Base-by-base conservation (phyloP, 2,113 vertebrate genomes). In the Sigmodon hispidus region DNA sequence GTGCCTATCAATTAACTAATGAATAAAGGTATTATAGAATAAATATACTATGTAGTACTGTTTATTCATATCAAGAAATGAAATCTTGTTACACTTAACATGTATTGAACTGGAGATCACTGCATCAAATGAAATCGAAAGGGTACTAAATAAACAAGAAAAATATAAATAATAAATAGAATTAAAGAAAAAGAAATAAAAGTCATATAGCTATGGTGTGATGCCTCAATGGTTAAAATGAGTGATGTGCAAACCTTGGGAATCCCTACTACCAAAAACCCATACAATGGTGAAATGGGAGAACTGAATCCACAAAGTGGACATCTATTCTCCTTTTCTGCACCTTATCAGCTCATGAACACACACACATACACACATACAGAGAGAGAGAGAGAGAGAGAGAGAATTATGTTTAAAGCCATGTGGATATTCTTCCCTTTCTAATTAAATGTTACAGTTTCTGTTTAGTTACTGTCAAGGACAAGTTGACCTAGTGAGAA, bases 361-460 rank as follows among this genome's bases (percentile, higher is more conserved):
- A 77, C 43, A 77, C 29, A 77, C 48, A 48, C 48, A 79, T 15
- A 34, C 50, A 55, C 48, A 34, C 76, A 52, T 17, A n/a, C 15
- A 59, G n/a, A n/a, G n/a, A n/a, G n/a, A n/a, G n/a, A n/a, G n/a
- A n/a, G n/a, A n/a, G n/a, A n/a, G n/a, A n/a, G n/a, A n/a, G n/a
- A n/a, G n/a, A n/a, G n/a, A n/a, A n/a, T n/a, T 17, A 88, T 48
- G 19, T 63, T 67, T 45, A 88, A 87, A 85, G 43, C 29, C 50
- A 19, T 31, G 45, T 12, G 40, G 80, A 75, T 77, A 40, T 48
- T 76, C 24, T 90, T 24, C 92, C 40, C 80, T 96, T 93, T 85
- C 40, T 77, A 76, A 90, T 93, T 67, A 93, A 95, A 86, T 90
- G 31, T 34, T 77, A 67, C 0, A 61, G 57, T 92, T 96, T 76